A percentile compares a stretch with the other conserved stretches of the same genome.
Conservation (phyloP, 2,113 vertebrate genomes). For the Lophura nycthemera region DNA sequence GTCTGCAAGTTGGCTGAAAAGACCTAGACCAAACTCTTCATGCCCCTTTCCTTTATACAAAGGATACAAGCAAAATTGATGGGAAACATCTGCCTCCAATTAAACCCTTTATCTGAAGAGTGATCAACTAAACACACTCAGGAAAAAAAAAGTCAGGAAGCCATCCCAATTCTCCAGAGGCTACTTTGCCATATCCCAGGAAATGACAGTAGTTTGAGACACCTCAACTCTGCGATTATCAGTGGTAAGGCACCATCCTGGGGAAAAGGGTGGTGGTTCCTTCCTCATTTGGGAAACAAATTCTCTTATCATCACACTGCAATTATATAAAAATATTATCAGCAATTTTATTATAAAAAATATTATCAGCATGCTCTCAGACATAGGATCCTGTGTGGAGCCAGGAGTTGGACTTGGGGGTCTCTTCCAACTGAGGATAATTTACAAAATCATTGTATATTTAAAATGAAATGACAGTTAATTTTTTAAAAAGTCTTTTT, state of each 20-base stretch:
- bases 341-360: too few species aligned
- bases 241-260: neutral
- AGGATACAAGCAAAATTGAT: neutral
- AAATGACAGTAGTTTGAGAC: neutral
- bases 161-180: neutral
- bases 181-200: neutral
- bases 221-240: neutral
- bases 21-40: neutral
- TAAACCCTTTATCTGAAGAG: constrained; percentile 17
- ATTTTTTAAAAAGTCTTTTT: too few species aligned
- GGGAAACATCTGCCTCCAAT: neutral
- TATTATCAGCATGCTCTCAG: too few species aligned
- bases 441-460: too few species aligned
- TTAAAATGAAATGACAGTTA: too few species aligned
- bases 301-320: neutral
- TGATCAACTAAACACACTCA: neutral
- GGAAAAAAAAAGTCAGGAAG: constrained; percentile 29
- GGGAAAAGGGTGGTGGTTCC: neutral
- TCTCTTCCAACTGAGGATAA: too few species aligned
- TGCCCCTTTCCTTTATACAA: constrained; percentile 16
- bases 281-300: neutral
- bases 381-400: too few species aligned
- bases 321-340: too few species aligned
- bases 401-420: too few species aligned
- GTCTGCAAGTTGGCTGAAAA: neutral